These are phyloP conservation scores for Neomorphus geoffroyi DNA, from an alignment of 2,797 vertebrate genomes.

Conservation along the genomic window DNA sequence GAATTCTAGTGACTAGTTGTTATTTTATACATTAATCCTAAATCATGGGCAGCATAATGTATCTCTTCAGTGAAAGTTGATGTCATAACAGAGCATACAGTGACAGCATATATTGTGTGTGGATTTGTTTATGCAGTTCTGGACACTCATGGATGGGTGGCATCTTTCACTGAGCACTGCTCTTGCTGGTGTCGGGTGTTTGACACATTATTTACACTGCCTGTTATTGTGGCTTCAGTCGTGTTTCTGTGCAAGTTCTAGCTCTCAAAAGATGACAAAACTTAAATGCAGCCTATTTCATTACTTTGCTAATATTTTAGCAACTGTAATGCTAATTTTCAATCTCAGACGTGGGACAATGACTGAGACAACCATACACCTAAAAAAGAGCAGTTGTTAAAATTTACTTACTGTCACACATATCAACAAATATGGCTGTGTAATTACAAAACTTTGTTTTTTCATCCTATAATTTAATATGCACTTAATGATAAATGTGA, in stretches of 20 bases:
- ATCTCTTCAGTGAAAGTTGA: neutral
- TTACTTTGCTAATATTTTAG: neutral
- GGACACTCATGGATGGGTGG: neutral
- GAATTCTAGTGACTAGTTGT: neutral
- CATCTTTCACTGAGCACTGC: neutral
- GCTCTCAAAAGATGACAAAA: neutral
- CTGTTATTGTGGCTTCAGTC: neutral
- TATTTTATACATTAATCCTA: neutral
- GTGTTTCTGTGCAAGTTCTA: neutral
- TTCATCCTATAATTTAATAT: neutral
- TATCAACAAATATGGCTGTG: neutral
- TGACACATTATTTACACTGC: neutral
- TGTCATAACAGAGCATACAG: neutral
- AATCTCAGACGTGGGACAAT: accelerated
- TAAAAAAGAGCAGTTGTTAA: neutral
- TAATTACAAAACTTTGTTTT: neutral
- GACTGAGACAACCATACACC: neutral
- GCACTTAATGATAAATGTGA: neutral
- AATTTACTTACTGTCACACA: neutral
- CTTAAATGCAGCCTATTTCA: neutral
- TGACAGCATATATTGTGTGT: neutral
- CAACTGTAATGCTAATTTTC: neutral
- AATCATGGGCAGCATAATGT: neutral
- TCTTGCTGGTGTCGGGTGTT: neutral
- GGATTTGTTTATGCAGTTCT: neutral